phyloP scores from a whole-genome alignment of 2,113 vertebrate species.

The Chaenocephalus aceratus region DNA sequence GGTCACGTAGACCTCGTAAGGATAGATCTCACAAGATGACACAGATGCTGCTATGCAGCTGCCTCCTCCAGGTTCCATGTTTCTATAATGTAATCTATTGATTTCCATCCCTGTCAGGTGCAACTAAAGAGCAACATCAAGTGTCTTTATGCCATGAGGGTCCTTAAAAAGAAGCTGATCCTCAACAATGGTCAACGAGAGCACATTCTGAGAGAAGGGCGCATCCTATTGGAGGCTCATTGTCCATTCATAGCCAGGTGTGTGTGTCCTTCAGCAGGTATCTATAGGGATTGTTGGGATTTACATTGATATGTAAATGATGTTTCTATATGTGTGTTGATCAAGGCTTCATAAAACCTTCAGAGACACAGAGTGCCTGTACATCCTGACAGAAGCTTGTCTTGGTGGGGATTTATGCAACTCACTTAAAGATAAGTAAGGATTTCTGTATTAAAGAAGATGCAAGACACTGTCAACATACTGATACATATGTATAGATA shows the following conservation, averaged over 20 bases:
- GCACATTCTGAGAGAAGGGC: slow-evolving; percentile 72
- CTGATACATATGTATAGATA: slow-evolving; percentile 5
- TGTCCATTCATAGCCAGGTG: slow-evolving; percentile 83
- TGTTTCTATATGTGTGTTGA: not conserved
- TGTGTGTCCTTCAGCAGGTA: not conserved
- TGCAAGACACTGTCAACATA: not conserved
- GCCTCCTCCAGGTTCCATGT: slow-evolving; percentile 40
- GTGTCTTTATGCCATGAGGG: slow-evolving; percentile 76
- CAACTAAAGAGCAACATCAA: slow-evolving; percentile 71
- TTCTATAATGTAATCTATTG: slow-evolving; percentile 54
- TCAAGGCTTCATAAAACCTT: slow-evolving; percentile 78
- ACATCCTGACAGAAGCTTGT: slow-evolving; percentile 83
- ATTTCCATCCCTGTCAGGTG: slow-evolving; percentile 68
- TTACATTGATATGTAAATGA: not conserved
- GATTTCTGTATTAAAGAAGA: slow-evolving; percentile 1
- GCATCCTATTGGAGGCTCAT: slow-evolving; percentile 72
- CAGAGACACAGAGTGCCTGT: slow-evolving; percentile 75
- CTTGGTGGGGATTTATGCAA: slow-evolving; percentile 80
- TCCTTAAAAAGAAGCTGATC: slow-evolving; percentile 76
- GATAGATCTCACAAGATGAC: slow-evolving; percentile 8
- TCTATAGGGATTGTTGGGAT: not conserved
- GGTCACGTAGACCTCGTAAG: slow-evolving; percentile 82
- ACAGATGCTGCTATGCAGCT: not conserved
- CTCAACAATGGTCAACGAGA: slow-evolving; percentile 63
- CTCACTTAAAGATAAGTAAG: slow-evolving; percentile 81